Evolutionary conservation across 2,888 invertebrate genomes (phyloP), one percentile per base, ranked within the genome.

Genomic region (Coelogynopora nodosa): DNA sequence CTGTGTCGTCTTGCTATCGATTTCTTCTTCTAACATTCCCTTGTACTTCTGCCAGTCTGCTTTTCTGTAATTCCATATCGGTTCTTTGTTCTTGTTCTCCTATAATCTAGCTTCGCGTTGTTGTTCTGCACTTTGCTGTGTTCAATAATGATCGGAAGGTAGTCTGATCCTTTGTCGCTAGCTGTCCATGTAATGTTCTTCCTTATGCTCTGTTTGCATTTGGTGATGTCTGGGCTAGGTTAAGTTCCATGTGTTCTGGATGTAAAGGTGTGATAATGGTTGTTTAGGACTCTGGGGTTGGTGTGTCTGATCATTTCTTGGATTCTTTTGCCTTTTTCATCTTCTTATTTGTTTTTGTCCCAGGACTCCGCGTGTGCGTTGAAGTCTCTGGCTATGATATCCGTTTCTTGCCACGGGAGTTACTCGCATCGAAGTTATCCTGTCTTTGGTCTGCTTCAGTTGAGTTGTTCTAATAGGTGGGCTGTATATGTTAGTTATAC

Each of bases 1-100:
- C 18, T 23, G 27, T 5, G 2, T 26, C 23, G 2, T 74, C 23
- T n/a, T n/a, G 5, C 18, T 49, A 18, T 49, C 18, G 18, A 49
- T 5, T 49, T 5, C 49, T 49, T 49, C 49, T 5, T 49, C 49
- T 49, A 49, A 10, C 5, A 10, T 10, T 18, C 18, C 49, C 18
- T 49, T 49, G 49, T 10, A 49, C 18, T 49, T 49, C 2, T 23
- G 5, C 74, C 74, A 74, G 74, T 74, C 74, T 74, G 74, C 74
- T 74, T 74, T 74, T 26, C 23, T 74, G 23, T 74, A 74, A 26
- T 74, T 74, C 74, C 74, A 74, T n/a, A n/a, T n/a, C n/a, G n/a
- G n/a, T n/a, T n/a, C 18, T 18, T 5, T 49, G 49, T 49, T 49
- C 10, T 49, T 13, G 5, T 5, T 18, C 49, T 49, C 49, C 18